These are phyloP conservation scores for Equus quagga DNA, from an alignment of 2,113 vertebrate genomes.

Conservation along the genomic window DNA sequence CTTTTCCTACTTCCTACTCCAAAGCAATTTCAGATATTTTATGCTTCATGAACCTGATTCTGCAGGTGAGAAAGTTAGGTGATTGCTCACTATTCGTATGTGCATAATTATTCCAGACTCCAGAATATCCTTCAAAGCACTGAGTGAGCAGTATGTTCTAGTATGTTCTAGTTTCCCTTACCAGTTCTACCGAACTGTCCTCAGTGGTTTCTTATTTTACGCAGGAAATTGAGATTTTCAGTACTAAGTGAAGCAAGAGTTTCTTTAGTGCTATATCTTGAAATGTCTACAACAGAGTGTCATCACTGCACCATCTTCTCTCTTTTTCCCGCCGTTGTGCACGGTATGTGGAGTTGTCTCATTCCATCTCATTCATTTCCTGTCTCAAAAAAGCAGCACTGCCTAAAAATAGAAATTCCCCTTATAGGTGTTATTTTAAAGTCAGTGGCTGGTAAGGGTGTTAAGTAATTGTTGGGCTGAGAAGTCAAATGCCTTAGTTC, in stretches of 20 bases:
- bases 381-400: not conserved
- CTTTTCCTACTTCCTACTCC: not conserved
- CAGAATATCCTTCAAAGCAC: not conserved
- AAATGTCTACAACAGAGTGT: not conserved
- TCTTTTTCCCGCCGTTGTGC: not conserved
- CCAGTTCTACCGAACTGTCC: not conserved
- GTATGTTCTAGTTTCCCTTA: too few relatives aligned
- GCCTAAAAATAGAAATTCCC: slow-evolving; percentile 25
- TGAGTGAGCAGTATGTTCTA: not conserved
- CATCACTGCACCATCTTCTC: not conserved
- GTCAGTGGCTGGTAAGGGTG: not conserved
- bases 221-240: not conserved
- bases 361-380: not conserved
- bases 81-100: not conserved
- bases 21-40: not conserved
- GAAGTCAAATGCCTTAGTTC: slow-evolving; percentile 41
- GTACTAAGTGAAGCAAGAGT: not conserved
- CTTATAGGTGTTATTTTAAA: not conserved
- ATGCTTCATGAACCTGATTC: slow-evolving; percentile 30
- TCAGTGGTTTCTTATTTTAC: slow-evolving; percentile 25
- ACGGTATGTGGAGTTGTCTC: not conserved
- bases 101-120: not conserved
- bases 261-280: not conserved
- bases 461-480: not conserved
- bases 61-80: not conserved